Base-by-base conservation (phyloP, 2,113 vertebrate genomes). In the Varanus komodoensis region DNA sequence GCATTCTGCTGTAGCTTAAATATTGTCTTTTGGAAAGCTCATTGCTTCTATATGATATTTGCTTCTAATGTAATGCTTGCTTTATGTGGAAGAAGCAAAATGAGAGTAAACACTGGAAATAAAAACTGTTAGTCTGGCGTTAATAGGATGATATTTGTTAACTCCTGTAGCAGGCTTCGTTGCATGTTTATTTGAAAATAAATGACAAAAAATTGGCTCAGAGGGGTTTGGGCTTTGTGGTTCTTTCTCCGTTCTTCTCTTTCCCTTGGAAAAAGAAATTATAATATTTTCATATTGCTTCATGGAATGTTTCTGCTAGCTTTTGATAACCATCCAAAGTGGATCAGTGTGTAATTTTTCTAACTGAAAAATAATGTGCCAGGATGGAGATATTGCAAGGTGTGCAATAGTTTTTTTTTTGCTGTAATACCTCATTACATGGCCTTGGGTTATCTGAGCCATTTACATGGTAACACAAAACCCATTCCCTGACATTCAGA, bases 61-160 rank as follows among this genome's bases (percentile, higher is more conserved):
- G 67, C 57, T 89, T 90, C 23, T 92, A 92, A 90, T 79, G 61
- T 94, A 90, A 94, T 94, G 92, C 94, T 93, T 93, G 91, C 92
- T 95, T 93, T 92, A 91, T 92, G 90, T 91, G 91, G 91, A 88
- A 85, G 77, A 57, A 89, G 92, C 73, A 88, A 96, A 95, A 93
- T 93, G 86, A 95, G 93, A 94, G 95, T 94, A 94, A 95, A 96
- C 94, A 92, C 94, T 44, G 0, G 82, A 92, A 96, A 95, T 95
- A 92, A 95, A 96, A 96, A 92, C 88, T 95, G 96, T 96, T 96
- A 95, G 84, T 94, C 89, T 93, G 92, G 90, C 91, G 14, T 95
- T 82, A 92, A 95, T 95, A 94, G 95, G 94, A 92, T 93, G 86
- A 80, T 95, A 94, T 93, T 93, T 95, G 95, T 95, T 93, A 96